phyloP scores from a whole-genome alignment of 2,888 invertebrate genomes.

The Blastobasis lacticolella region DNA sequence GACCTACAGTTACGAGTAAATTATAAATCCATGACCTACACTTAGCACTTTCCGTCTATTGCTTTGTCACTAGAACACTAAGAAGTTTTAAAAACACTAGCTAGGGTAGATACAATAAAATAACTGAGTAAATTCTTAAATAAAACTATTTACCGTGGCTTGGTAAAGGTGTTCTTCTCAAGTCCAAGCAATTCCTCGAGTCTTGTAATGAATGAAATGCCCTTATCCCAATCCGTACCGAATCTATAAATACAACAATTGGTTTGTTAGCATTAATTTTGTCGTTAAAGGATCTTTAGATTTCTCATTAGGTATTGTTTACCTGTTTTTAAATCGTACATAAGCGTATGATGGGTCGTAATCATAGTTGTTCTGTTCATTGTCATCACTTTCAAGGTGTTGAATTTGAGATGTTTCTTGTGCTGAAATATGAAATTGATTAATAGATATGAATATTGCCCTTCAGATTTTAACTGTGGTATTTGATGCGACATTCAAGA shows the following conservation, averaged over 20 bases:
- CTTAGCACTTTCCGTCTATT: too few relatives aligned
- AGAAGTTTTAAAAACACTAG: too few relatives aligned
- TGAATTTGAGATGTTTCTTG: slow-evolving; percentile 35
- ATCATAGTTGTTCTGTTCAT: slow-evolving; percentile 73
- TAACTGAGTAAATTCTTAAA: slow-evolving; percentile 4
- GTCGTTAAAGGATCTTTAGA: not conserved
- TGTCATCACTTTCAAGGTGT: slow-evolving; percentile 29
- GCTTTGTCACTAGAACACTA: too few relatives aligned
- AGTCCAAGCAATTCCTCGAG: slow-evolving; percentile 81
- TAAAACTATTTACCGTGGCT: slow-evolving; percentile 70
- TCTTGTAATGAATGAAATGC: slow-evolving; percentile 79
- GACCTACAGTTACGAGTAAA: too few relatives aligned
- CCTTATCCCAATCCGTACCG: slow-evolving; percentile 79
- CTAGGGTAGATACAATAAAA: slow-evolving; percentile 1
- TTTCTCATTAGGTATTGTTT: slow-evolving; percentile 20
- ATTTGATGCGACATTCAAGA: too few relatives aligned
- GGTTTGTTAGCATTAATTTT: slow-evolving; percentile 3
- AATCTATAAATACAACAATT: slow-evolving; percentile 35
- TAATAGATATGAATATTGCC: not conserved
- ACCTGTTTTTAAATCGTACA: slow-evolving; percentile 84
- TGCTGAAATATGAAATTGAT: slow-evolving; percentile 36
- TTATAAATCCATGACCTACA: too few relatives aligned
- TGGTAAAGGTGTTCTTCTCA: slow-evolving; percentile 75
- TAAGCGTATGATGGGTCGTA: slow-evolving; percentile 87
- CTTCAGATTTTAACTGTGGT: too few relatives aligned